These are phyloP conservation scores for Parasteatoda tepidariorum DNA, from an alignment of 1,140 invertebrate genomes.

Conservation along the genomic window DNA sequence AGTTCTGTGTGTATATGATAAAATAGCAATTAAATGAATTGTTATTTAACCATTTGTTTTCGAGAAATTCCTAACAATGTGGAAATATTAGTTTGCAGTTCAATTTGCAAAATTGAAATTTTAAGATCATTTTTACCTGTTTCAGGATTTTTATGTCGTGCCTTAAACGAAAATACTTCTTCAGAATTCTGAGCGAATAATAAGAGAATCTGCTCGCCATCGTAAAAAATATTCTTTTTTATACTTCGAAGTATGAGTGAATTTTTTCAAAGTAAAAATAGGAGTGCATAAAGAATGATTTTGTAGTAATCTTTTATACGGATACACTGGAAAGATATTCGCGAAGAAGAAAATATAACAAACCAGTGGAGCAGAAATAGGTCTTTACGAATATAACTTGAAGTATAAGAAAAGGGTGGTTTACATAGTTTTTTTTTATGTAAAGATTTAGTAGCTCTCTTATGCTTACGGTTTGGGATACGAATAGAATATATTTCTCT, in stretches of 20 bases:
- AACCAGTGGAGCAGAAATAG: not conserved
- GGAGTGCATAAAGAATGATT: not conserved
- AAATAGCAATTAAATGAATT: too few species aligned
- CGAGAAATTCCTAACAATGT: too few species aligned
- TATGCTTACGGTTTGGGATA: not conserved
- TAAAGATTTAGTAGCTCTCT: not conserved
- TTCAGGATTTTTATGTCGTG: too few species aligned
- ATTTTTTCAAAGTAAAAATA: not conserved
- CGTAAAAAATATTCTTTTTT: not conserved
- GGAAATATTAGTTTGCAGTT: too few species aligned
- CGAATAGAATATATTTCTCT: not conserved
- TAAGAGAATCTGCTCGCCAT: not conserved
- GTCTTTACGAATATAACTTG: not conserved
- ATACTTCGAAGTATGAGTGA: not conserved
- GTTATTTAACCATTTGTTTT: too few species aligned
- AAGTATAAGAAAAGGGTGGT: not conserved
- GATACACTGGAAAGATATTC: not conserved
- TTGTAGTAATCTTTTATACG: not conserved
- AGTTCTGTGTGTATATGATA: too few species aligned
- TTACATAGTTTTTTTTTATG: not conserved
- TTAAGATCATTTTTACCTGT: too few species aligned
- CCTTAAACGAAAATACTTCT: too few species aligned
- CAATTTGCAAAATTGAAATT: too few species aligned
- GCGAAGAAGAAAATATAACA: not conserved
- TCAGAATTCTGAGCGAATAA: too few species aligned